Evolutionary conservation across 2,113 vertebrate genomes (phyloP).

Genomic region (Petromus typicus): DNA sequence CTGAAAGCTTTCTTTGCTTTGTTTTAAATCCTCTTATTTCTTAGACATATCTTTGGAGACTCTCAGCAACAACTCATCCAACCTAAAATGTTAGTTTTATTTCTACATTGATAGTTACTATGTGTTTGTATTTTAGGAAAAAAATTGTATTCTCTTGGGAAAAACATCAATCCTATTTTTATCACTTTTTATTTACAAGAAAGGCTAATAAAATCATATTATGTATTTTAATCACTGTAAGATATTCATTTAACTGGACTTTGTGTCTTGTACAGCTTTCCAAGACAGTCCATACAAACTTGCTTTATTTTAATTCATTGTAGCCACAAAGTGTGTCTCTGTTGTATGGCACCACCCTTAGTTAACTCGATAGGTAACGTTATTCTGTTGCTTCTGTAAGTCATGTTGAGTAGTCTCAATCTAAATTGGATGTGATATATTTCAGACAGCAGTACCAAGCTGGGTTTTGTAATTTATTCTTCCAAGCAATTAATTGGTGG

Average conservation of each 20-base stretch:
- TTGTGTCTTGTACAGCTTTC: not conserved
- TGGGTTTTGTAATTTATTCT: conserved; percentile 1
- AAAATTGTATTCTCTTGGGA: too few species aligned
- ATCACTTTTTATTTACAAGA: not conserved
- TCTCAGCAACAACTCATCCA: not conserved
- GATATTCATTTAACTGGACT: not conserved
- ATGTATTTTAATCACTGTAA: not conserved
- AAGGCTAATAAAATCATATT: not conserved
- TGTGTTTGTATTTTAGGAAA: not conserved
- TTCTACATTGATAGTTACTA: not conserved
- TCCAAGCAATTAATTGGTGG: not conserved
- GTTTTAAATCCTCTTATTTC: not conserved
- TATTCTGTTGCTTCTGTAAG: not conserved
- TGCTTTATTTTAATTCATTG: not conserved
- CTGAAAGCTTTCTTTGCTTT: not conserved
- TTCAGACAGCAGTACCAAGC: not conserved
- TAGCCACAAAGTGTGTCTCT: not conserved
- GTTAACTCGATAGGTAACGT: not conserved
- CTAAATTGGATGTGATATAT: not conserved
- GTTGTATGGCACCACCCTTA: not conserved
- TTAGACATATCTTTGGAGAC: not conserved
- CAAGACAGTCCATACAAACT: not conserved
- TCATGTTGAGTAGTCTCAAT: not conserved
- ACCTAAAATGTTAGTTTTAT: not conserved
- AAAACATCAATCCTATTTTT: not conserved